phyloP scores from a whole-genome alignment of 1,140 invertebrate genomes.

The Physella acuta region DNA sequence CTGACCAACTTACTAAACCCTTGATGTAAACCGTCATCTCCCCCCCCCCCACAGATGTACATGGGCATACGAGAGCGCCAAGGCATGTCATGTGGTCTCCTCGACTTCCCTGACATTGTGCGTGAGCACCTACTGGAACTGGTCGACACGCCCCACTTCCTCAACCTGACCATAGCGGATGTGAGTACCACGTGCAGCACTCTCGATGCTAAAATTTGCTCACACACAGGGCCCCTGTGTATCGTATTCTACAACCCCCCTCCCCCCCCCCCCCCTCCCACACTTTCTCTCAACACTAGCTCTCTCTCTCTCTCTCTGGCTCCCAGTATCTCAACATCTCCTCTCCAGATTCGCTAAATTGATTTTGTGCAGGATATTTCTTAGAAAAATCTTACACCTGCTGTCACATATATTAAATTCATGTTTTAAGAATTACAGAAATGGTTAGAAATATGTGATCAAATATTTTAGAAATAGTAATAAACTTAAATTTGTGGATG shows the following conservation, averaged over 20 bases:
- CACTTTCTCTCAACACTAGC: not conserved
- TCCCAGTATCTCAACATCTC: not conserved
- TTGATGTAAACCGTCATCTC: not conserved
- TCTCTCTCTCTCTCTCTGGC: not conserved
- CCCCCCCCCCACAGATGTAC: slow-evolving; percentile 1
- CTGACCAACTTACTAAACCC: too few relatives aligned
- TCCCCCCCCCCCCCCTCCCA: not conserved
- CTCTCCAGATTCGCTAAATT: too few relatives aligned
- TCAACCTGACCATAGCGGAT: not conserved
- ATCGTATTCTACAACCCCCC: not conserved
- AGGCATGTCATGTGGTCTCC: not conserved
- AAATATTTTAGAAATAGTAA: too few relatives aligned
- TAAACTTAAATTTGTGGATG: too few relatives aligned
- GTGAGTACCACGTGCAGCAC: not conserved
- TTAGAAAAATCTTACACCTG: too few relatives aligned
- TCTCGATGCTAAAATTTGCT: too few relatives aligned
- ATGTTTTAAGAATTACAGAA: too few relatives aligned
- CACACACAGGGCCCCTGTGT: not conserved
- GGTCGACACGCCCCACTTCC: not conserved
- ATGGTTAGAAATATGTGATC: too few relatives aligned
- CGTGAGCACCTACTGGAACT: slow-evolving; percentile 1
- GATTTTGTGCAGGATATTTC: too few relatives aligned
- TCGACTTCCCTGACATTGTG: not conserved
- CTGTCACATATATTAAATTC: too few relatives aligned
- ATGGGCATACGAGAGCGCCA: not conserved